These are phyloP conservation scores for Zoanthus sociatus DNA, from an alignment of 92 coral and sea anemone genomes.

Conservation along the genomic window DNA sequence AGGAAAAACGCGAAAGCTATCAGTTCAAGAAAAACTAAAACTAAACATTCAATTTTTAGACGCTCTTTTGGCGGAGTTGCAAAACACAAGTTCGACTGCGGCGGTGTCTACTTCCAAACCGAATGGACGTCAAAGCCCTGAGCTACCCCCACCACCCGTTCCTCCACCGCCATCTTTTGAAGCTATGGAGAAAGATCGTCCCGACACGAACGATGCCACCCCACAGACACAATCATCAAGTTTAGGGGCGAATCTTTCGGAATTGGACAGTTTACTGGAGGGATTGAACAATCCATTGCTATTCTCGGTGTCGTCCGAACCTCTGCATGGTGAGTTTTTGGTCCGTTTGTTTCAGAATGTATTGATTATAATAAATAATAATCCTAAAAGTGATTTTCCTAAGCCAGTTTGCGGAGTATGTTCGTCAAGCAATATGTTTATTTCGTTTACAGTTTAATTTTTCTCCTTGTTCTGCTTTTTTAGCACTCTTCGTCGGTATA, in stretches of 20 bases:
- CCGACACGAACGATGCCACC: slow-evolving; percentile 52
- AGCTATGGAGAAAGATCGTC: slow-evolving; percentile 71
- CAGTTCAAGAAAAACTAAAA: slow-evolving; percentile 87
- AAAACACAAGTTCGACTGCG: slow-evolving; percentile 74
- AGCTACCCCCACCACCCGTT: slow-evolving; percentile 85
- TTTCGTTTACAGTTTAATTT: neutral
- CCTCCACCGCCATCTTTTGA: slow-evolving; percentile 93
- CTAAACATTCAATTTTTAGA: slow-evolving; percentile 94
- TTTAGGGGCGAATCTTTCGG: slow-evolving; percentile 93
- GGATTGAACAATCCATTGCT: slow-evolving; percentile 81
- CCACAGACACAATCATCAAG: slow-evolving; percentile 80
- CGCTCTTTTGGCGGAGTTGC: slow-evolving; percentile 91
- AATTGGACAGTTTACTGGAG: slow-evolving; percentile 91
- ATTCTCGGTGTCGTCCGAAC: slow-evolving; percentile 57
- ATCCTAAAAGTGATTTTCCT: slow-evolving; percentile 13
- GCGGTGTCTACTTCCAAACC: slow-evolving; percentile 44
- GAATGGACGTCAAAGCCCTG: slow-evolving; percentile 87
- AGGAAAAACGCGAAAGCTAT: slow-evolving; percentile 79
- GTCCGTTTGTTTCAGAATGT: neutral
- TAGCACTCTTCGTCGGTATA: neutral
- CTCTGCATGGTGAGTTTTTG: slow-evolving; percentile 12
- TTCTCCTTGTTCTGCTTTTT: neutral
- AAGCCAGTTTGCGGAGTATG: neutral
- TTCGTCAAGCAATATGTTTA: neutral
- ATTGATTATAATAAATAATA: neutral